These are phyloP conservation scores for Yoshiicerus persimilis DNA, from an alignment of 1,140 invertebrate species.

Conservation along the genomic window DNA sequence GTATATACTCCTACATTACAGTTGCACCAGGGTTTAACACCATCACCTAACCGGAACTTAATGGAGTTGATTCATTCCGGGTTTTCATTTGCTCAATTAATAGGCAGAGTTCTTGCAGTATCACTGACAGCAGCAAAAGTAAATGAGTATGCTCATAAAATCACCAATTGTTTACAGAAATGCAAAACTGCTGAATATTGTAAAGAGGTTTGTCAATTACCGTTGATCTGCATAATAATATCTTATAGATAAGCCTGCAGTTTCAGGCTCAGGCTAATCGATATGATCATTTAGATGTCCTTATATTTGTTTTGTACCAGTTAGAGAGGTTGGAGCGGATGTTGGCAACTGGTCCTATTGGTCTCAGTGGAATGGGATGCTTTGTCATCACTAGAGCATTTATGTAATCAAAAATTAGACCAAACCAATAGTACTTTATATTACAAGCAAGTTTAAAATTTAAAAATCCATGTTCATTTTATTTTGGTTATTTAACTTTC, in stretches of 20 bases:
- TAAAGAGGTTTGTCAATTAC: neutral
- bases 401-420: neutral
- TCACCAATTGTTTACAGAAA: slow-evolving; percentile 29
- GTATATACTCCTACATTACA: neutral
- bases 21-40: slow-evolving; percentile 32
- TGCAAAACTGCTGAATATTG: slow-evolving; percentile 18
- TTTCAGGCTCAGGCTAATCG: neutral
- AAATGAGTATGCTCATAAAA: slow-evolving; percentile 29
- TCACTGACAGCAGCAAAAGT: slow-evolving; percentile 24
- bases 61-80: neutral
- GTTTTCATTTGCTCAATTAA: neutral
- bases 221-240: neutral
- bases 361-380: slow-evolving; percentile 26
- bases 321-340: slow-evolving; percentile 20
- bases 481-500: neutral
- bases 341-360: neutral
- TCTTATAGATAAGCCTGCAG: too few species aligned
- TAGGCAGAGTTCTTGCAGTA: neutral
- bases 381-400: slow-evolving; percentile 35
- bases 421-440: neutral
- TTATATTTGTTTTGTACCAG: neutral
- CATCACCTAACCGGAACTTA: neutral
- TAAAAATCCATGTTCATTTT: too few species aligned
- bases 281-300: neutral
- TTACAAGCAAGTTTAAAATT: too few species aligned